phyloP scores from a whole-genome alignment of 2,113 vertebrate genomes.

The Picathartes gymnocephalus region DNA sequence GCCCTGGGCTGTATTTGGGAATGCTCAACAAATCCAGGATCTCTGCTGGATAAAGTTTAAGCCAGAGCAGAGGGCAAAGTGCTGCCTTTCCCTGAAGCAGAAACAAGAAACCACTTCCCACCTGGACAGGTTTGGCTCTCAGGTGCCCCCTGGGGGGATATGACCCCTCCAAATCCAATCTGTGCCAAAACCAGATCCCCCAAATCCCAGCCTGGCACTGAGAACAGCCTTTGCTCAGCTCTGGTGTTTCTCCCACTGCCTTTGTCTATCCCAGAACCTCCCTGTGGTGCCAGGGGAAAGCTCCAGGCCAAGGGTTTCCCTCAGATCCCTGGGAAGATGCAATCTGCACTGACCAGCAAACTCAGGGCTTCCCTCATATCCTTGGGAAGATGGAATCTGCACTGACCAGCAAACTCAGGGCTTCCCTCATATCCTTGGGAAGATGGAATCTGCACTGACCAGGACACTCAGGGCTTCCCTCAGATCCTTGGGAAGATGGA shows the following conservation, averaged over 20 bases:
- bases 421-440: neutral
- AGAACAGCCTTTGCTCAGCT: neutral
- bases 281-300: fast-evolving
- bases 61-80: neutral
- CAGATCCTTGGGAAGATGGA: fast-evolving
- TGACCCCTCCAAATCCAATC: neutral
- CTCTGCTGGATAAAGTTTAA: too few relatives aligned
- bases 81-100: neutral
- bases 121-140: fast-evolving
- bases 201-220: neutral
- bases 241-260: fast-evolving
- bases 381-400: fast-evolving
- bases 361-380: neutral
- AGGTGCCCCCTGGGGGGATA: fast-evolving
- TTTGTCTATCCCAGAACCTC: neutral
- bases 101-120: neutral
- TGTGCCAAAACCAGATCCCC: fast-evolving
- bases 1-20: neutral
- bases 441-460: neutral
- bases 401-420: too few relatives aligned
- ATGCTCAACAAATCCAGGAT: neutral
- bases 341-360: too few relatives aligned
- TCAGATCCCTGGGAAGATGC: neutral
- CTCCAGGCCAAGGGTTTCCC: neutral
- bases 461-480: neutral